These are phyloP conservation scores for Mus spicilegus DNA, from an alignment of 2,113 vertebrate species.

Conservation along the genomic window DNA sequence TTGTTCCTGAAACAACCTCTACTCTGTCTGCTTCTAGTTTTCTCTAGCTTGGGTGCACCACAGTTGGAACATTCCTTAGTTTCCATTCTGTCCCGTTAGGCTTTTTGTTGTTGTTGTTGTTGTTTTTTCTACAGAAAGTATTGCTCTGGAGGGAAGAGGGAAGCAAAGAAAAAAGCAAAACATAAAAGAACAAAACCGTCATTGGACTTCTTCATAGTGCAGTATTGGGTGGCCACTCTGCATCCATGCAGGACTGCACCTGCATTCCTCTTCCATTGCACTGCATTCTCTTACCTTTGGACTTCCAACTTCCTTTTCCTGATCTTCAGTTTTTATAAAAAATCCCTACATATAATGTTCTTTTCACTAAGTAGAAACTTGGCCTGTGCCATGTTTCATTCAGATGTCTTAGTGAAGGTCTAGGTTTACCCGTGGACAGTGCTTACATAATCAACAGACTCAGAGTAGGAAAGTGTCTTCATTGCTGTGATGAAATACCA, in stretches of 20 bases:
- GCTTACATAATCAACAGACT: not conserved
- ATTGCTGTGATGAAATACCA: not conserved
- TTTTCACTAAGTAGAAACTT: not conserved
- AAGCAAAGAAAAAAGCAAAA: not conserved
- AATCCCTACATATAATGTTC: not conserved
- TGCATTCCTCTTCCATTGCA: not conserved
- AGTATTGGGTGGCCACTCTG: fast-evolving
- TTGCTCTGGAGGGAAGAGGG: not conserved
- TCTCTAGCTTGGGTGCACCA: not conserved
- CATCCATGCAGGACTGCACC: no score
- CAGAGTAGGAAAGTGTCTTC: not conserved
- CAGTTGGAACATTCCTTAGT: not conserved
- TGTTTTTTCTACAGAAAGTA: not conserved
- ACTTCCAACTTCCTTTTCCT: not conserved
- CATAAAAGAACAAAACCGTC: not conserved
- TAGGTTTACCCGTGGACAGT: not conserved
- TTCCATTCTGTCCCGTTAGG: not conserved
- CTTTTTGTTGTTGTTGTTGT: not conserved
- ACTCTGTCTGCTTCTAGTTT: fast-evolving
- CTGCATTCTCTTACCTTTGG: not conserved
- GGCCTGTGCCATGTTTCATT: not conserved
- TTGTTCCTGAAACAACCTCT: not conserved
- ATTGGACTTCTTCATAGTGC: not conserved
- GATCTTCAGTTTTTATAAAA: not conserved
- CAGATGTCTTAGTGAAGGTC: not conserved